These are phyloP conservation scores for Hirtodrosophila histrioides DNA, from an alignment of 2,888 invertebrate genomes.

Conservation along the genomic window DNA sequence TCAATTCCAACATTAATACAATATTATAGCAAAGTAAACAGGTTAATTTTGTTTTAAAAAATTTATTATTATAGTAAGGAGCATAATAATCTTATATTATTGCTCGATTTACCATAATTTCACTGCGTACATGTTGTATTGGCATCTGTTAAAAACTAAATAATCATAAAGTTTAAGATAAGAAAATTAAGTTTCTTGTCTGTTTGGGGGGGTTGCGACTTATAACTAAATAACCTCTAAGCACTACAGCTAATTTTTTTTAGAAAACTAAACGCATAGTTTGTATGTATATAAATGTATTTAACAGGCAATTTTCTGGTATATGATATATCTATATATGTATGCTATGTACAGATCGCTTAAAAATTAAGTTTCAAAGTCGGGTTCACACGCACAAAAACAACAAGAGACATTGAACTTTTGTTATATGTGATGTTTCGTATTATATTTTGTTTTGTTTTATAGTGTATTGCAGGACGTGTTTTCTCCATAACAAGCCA, in stretches of 20 bases:
- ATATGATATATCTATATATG: constrained; percentile 47
- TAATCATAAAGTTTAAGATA: constrained; percentile 50
- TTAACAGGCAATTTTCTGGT: constrained; percentile 81
- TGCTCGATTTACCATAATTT: constrained; percentile 60
- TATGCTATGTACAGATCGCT: constrained; percentile 56
- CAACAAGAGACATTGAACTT: constrained; percentile 45
- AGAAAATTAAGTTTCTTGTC: constrained; percentile 25
- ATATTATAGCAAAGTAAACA: too few species aligned
- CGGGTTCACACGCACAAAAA: constrained; percentile 63
- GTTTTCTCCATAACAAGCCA: constrained; percentile 78
- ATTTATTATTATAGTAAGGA: constrained; percentile 58
- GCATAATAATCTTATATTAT: constrained; percentile 58
- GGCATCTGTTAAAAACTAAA: constrained; percentile 67
- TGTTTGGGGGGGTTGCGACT: constrained; percentile 37
- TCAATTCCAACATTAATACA: too few species aligned
- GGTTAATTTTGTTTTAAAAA: constrained; percentile 20
- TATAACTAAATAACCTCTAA: constrained; percentile 78
- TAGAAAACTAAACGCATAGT: constrained; percentile 59
- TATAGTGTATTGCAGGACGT: constrained; percentile 64
- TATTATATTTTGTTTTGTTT: constrained; percentile 35
- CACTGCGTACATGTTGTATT: constrained; percentile 47
- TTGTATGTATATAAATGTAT: constrained; percentile 78
- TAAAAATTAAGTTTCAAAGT: constrained; percentile 54
- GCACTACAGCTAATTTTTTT: constrained; percentile 65
- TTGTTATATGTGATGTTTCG: constrained; percentile 46